Conservation (phyloP, 2,113 vertebrate species). For the Leucosticte australis region DNA sequence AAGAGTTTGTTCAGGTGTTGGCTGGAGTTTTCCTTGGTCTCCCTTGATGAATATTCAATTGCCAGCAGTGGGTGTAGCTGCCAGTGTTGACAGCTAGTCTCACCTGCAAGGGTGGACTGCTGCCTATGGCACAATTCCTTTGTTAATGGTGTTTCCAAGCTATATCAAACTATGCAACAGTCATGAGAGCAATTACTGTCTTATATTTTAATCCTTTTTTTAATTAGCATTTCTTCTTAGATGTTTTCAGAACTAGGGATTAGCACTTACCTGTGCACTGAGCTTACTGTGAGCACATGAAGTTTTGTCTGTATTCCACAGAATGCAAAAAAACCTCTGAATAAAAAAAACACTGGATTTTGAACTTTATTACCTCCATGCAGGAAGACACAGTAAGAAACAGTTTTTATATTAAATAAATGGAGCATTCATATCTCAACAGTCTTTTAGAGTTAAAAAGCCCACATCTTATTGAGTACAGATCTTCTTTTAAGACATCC, state of each 20-base stretch:
- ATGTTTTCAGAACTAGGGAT: background rate
- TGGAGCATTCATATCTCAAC: background rate
- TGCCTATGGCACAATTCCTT: slow-evolving; percentile 5
- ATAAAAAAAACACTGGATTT: slow-evolving; percentile 5
- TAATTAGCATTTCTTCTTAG: background rate
- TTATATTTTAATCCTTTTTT: background rate
- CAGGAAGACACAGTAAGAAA: slow-evolving; percentile 8
- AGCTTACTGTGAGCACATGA: background rate
- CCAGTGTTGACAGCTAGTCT: background rate
- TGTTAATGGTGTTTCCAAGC: background rate
- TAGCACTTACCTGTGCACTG: background rate
- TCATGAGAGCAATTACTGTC: background rate
- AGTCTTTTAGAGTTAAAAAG: background rate
- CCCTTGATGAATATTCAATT: background rate
- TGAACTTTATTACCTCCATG: background rate
- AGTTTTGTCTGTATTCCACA: background rate
- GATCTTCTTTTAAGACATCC: background rate
- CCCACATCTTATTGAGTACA: background rate
- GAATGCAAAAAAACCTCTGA: background rate
- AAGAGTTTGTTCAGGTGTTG: background rate
- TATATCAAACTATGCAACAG: background rate
- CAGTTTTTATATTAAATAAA: background rate
- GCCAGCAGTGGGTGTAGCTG: slow-evolving; percentile 16
- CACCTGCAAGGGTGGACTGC: background rate
- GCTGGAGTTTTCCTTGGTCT: background rate